These are phyloP conservation scores for Lophochroa leadbeateri DNA, from an alignment of 2,113 vertebrate genomes.

Conservation along the genomic window DNA sequence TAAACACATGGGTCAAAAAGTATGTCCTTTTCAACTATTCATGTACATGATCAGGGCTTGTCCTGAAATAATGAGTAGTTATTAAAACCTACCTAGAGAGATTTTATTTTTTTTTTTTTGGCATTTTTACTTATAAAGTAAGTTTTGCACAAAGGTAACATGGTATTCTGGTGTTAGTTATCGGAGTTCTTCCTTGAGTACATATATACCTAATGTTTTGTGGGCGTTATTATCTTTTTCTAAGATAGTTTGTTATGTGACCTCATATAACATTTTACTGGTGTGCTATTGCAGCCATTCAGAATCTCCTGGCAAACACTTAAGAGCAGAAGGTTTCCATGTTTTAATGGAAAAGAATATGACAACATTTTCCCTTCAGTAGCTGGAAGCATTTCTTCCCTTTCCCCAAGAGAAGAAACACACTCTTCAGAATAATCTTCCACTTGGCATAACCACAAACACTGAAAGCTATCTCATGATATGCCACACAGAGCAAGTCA, in stretches of 20 bases:
- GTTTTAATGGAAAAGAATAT: not conserved
- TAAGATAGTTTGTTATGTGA: not conserved
- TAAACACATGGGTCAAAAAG: accelerated
- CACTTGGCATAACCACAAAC: not conserved
- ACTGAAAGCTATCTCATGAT: not conserved
- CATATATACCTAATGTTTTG: not conserved
- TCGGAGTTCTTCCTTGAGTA: not conserved
- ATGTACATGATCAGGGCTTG: accelerated
- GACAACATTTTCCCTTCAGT: not conserved
- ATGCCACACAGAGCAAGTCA: not conserved
- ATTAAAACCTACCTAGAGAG: not conserved
- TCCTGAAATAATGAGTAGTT: not conserved
- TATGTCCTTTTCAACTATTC: not conserved
- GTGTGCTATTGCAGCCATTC: not conserved
- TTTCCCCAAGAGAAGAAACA: not conserved
- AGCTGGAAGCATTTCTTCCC: not conserved
- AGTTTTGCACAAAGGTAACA: not conserved
- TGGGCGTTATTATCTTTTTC: not conserved
- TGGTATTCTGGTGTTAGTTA: not conserved
- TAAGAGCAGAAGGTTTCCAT: not conserved
- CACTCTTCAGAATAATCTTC: not conserved
- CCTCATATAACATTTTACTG: not conserved
- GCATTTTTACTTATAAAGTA: not conserved
- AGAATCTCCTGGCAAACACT: not conserved
- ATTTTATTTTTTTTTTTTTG: not conserved